Base-by-base conservation (phyloP, 1,140 invertebrate genomes). In the Protaetia brevitarsis region DNA sequence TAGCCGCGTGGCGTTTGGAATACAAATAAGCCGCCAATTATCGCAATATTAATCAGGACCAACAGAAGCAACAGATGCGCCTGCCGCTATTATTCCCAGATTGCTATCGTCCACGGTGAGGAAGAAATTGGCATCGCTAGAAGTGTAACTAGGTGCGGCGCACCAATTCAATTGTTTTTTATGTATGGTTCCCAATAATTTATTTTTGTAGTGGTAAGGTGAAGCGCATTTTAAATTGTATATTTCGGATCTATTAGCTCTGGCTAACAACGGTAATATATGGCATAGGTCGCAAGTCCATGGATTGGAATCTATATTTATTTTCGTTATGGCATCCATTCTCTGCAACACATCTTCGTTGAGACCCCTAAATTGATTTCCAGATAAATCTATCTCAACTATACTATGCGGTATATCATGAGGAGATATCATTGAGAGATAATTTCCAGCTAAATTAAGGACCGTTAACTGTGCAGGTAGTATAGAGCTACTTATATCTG, bases 271-370 rank as follows among this genome's bases (percentile, higher is more conserved):
- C 2, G 80, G 81, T 11, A 79, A 79, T 6, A 83, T 84, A 59
- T 84, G 82, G 72, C 89, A 90, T 69, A 84, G 78, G 74, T 89
- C 87, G 72, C 88, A 90, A 2, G 82, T 80, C 87, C 88, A 90
- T 3, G 83, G 84, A 76, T 90, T 89, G 16, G 81, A 81, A 26
- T 86, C 79, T 65, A 90, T 73, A 70, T 83, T 79, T 0, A 89
- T 70, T 13, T 77, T 76, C 13, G 78, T 76, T 64, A 83, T 79
- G 11, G 78, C 78, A 65, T 85, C 84, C 56, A 87, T 72, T 62
- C 79, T 73, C 28, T 81, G 76, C 51, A 88, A 71, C n/a, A 86
- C 75, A 30, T 81, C 74, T 63, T 85, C 82, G 36, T 82, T 82
- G 37, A 89, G 72, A 0, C 84, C 84, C 58, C 83, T 77, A 63